phyloP scores from a whole-genome alignment of 2,888 invertebrate genomes.

The Anthoptus insignis region DNA sequence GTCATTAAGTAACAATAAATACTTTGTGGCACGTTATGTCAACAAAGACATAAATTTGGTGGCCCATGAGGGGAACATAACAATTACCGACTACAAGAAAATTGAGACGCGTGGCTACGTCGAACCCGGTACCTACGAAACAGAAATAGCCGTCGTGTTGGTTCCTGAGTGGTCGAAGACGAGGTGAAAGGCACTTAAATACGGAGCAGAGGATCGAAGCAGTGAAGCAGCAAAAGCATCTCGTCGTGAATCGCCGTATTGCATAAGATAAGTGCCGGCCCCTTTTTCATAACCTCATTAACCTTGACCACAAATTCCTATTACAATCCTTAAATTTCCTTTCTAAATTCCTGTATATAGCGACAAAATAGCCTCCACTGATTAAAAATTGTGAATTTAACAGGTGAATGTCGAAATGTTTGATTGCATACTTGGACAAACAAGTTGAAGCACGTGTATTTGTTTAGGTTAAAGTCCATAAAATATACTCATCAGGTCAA shows the following conservation, averaged over 20 bases:
- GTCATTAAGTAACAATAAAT: no score
- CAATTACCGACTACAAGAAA: not conserved
- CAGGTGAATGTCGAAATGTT: no score
- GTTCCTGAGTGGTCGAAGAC: not conserved
- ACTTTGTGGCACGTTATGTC: no score
- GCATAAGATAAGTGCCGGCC: not conserved
- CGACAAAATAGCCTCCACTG: no score
- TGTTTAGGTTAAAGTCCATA: no score
- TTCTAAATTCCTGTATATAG: no score
- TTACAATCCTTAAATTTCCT: not conserved
- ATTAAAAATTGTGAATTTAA: no score
- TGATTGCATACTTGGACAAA: no score
- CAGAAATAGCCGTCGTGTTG: not conserved
- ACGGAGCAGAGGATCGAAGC: not conserved
- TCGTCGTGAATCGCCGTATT: not conserved
- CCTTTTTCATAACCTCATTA: no score
- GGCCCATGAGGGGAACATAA: not conserved
- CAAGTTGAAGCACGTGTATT: no score
- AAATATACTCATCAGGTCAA: no score
- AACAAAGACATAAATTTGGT: not conserved
- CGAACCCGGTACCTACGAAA: not conserved
- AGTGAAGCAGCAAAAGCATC: constrained; percentile 1
- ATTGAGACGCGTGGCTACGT: not conserved
- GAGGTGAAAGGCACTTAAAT: not conserved
- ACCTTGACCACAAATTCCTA: no score